Conservation (phyloP, 2,888 invertebrate genomes). For the Acronicta alni region DNA sequence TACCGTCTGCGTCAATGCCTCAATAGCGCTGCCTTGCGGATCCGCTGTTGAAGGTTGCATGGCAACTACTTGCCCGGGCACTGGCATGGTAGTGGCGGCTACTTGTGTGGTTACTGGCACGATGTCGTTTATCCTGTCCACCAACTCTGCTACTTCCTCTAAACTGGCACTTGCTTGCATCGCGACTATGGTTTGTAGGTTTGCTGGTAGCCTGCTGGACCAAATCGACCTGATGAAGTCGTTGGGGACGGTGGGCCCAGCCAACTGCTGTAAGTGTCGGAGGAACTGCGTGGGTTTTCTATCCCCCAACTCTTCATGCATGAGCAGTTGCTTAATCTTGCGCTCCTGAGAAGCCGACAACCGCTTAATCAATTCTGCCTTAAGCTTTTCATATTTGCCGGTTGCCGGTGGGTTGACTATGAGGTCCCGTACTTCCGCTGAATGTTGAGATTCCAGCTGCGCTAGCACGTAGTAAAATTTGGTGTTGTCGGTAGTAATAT, state of each 20-base stretch:
- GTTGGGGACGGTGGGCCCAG: neutral
- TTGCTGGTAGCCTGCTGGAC: too few species aligned
- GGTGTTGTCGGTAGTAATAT: too few species aligned
- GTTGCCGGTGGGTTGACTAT: too few species aligned
- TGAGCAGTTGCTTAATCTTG: neutral
- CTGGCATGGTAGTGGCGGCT: too few species aligned
- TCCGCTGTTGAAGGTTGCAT: too few species aligned
- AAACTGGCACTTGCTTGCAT: neutral
- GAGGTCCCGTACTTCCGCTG: too few species aligned
- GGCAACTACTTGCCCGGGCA: too few species aligned
- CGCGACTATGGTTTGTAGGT: neutral
- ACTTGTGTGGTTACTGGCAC: neutral
- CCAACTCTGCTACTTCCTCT: slow-evolving; percentile 1
- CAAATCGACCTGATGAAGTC: neutral
- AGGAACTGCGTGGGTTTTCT: slow-evolving; percentile 1
- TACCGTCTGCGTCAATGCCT: too few species aligned
- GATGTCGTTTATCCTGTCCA: neutral
- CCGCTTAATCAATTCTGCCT: slow-evolving; percentile 3
- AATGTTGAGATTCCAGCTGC: too few species aligned
- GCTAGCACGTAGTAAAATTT: too few species aligned
- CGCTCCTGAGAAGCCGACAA: neutral
- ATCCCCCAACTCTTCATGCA: slow-evolving; percentile 7
- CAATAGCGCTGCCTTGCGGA: too few species aligned
- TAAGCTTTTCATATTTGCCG: slow-evolving; percentile 1
- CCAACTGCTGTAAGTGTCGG: neutral